Evolutionary conservation across 2,113 vertebrate species (phyloP), one percentile per base, ranked within the genome.

Genomic region (Setophaga coronata): DNA sequence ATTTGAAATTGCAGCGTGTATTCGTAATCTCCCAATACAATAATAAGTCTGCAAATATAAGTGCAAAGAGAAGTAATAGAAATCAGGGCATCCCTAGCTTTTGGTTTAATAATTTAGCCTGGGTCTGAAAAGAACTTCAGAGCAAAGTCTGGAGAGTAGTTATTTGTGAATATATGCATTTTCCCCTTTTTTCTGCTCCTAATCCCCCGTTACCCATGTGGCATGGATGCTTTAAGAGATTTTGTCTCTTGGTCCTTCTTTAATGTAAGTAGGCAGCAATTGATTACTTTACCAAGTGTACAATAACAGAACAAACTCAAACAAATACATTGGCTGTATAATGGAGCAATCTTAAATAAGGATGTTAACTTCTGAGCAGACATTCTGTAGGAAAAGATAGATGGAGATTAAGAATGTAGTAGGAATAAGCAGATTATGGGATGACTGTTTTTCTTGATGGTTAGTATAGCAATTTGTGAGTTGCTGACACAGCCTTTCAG

Each of bases 141-240:
- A 87, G 10, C 9, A 48, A 43, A 42, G 36, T 24, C 23, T 47
- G 0, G 6, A 25, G 23, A 50, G 16, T 53, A 69, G 36, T 48
- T 82, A 18, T 4, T 76, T 24, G 25, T 65, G 7, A 65, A 40
- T 34, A 14, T 29, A 24, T 40, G 18, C 9, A 0, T 14, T 51
- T 60, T 74, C 23, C 18, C n/a, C n/a, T 29, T 3, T 61, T 69
- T 82, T 40, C 38, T 0, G 0, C 13, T n/a, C n/a, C 16, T 18
- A 3, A 6, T 3, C 4, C 9, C 5, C 3, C 16, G 24, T 20
- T n/a, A 12, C 7, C 5, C 11, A 6, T 17, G 11, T 74, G 23
- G 4, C 20, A 34, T 56, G 26, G 31, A 25, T 73, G 17, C 23
- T 73, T 78, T 25, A 54, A 45, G 76, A 50, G 11, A 12, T 31